phyloP scores from a whole-genome alignment of 2,113 vertebrate genomes.

The Osmerus mordax region DNA sequence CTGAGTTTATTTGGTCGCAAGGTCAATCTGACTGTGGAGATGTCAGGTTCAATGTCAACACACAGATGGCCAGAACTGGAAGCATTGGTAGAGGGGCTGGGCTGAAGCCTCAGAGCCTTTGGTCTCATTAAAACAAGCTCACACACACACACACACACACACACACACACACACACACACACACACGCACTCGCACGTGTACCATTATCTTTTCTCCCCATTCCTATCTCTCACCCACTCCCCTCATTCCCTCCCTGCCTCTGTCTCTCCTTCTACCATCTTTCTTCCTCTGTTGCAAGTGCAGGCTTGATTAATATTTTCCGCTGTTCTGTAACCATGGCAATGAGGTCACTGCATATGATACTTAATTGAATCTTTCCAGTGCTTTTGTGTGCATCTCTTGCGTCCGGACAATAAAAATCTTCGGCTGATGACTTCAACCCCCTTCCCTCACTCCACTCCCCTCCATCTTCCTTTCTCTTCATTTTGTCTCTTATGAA shows the following conservation, averaged over 20 bases:
- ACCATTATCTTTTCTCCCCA: constrained; percentile 39
- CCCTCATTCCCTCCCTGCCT: constrained; percentile 36
- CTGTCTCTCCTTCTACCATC: constrained; percentile 53
- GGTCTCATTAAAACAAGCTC: constrained; percentile 46
- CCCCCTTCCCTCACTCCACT: constrained; percentile 51
- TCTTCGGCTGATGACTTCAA: constrained; percentile 69
- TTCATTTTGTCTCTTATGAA: constrained; percentile 64
- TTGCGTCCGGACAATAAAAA: constrained; percentile 76
- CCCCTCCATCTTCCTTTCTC: constrained; percentile 43
- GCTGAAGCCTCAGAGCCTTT: constrained; percentile 32
- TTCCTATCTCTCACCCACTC: constrained; percentile 28
- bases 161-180: not conserved
- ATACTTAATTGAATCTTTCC: constrained; percentile 99
- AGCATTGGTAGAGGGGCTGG: constrained; percentile 3
- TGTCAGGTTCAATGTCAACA: constrained; percentile 29
- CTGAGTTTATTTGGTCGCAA: constrained; percentile 21
- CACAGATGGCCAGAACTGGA: constrained; percentile 27
- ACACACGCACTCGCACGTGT: constrained; percentile 32
- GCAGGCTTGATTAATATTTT: constrained; percentile 98
- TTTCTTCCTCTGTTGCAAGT: constrained; percentile 63
- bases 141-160: constrained; percentile 1
- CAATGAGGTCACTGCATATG: constrained; percentile 99
- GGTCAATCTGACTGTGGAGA: constrained; percentile 9
- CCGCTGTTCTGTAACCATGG: constrained; percentile 98
- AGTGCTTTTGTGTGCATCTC: constrained; percentile 80